Evolutionary conservation across 2,113 vertebrate genomes (phyloP).

Genomic region (Ailuropoda melanoleuca): DNA sequence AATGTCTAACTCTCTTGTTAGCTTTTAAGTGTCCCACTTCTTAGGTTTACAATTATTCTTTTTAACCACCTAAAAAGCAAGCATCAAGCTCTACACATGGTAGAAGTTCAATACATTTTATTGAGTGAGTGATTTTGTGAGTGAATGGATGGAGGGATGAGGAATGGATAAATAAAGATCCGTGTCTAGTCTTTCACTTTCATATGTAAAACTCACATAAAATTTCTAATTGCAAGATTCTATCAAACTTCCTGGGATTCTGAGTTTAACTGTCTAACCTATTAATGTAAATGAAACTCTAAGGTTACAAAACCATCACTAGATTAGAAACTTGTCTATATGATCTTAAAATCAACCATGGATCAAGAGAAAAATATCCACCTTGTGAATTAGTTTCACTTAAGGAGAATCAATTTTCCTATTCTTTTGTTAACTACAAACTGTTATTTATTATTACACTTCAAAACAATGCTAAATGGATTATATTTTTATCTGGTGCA

Average conservation of each 20-base stretch:
- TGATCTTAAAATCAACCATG: not conserved
- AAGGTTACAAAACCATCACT: not conserved
- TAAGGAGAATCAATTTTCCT: not conserved
- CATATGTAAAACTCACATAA: slow-evolving; percentile 23
- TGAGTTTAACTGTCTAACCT: not conserved
- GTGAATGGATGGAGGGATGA: not conserved
- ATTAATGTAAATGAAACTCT: not conserved
- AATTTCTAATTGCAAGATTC: not conserved
- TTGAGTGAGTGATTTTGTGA: not conserved
- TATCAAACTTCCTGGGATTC: not conserved
- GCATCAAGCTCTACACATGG: not conserved
- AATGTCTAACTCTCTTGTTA: not conserved
- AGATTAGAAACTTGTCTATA: not conserved
- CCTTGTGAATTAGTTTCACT: slow-evolving; percentile 9
- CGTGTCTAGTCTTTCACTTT: not conserved
- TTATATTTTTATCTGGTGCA: slow-evolving; percentile 10
- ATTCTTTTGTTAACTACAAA: not conserved
- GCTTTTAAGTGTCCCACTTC: not conserved
- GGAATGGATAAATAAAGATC: not conserved
- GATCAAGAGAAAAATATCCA: not conserved
- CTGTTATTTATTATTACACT: not conserved
- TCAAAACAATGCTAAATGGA: slow-evolving; percentile 34
- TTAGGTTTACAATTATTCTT: not conserved
- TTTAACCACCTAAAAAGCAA: not conserved
- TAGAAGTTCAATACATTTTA: not conserved